Evolutionary conservation across 2,888 invertebrate genomes (phyloP).

Genomic region (Meteorus cinctellus): DNA sequence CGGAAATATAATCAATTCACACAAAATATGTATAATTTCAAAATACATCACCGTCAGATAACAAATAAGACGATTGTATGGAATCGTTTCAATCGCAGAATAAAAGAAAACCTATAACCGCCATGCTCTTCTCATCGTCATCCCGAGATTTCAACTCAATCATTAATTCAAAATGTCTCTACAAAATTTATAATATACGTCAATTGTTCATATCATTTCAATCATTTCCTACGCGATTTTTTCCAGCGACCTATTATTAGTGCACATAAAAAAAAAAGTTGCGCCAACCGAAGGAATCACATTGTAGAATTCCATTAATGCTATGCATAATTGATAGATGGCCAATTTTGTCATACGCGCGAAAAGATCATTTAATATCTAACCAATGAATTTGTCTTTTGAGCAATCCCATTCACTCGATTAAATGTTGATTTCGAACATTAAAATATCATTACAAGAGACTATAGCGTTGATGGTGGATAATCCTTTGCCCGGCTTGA

Average conservation of each 20-base stretch:
- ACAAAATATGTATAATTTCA: not conserved
- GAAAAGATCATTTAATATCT: too few species aligned
- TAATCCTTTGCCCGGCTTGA: not conserved
- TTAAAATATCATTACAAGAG: not conserved
- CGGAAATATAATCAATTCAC: not conserved
- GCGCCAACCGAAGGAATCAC: not conserved
- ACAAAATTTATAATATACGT: conserved; percentile 39
- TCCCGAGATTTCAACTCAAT: conserved; percentile 24
- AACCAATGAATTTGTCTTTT: too few species aligned
- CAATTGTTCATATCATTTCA: conserved; percentile 30
- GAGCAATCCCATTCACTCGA: not conserved
- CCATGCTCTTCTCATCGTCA: not conserved
- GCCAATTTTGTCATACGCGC: not conserved
- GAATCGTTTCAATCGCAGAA: too few species aligned
- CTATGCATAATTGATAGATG: not conserved
- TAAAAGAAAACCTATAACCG: too few species aligned
- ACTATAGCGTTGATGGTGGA: not conserved
- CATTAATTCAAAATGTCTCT: conserved; percentile 33
- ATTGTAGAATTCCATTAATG: not conserved
- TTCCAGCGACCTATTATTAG: conserved; percentile 14
- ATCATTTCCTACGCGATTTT: not conserved
- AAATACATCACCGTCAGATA: not conserved
- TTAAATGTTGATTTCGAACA: not conserved
- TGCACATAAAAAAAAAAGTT: not conserved
- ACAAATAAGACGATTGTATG: too few species aligned